phyloP scores from a whole-genome alignment of 2,888 invertebrate genomes.

The Leptogaster cylindrica region DNA sequence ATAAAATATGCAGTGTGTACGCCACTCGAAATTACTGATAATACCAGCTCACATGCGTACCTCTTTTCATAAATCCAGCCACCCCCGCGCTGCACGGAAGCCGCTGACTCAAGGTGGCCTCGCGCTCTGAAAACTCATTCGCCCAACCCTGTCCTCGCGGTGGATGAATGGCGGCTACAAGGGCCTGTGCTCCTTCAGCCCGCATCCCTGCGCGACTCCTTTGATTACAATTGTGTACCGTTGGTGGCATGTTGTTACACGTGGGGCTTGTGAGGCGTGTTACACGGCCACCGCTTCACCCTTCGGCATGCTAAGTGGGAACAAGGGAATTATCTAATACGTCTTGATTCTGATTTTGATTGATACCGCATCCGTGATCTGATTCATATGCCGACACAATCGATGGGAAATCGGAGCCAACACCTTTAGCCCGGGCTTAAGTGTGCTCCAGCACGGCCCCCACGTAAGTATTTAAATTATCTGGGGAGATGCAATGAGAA shows the following conservation, averaged over 20 bases:
- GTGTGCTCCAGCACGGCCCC: neutral
- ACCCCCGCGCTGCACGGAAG: slow-evolving; percentile 3
- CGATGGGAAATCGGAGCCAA: neutral
- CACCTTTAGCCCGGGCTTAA: neutral
- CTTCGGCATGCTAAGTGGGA: slow-evolving; percentile 5
- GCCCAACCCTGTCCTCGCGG: too few relatives aligned
- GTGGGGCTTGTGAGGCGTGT: slow-evolving; percentile 19
- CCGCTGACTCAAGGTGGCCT: slow-evolving; percentile 6
- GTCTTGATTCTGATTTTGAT: slow-evolving; percentile 13
- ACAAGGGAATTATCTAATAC: slow-evolving; percentile 18
- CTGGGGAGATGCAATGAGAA: neutral
- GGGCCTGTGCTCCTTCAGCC: neutral
- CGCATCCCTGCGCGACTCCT: too few relatives aligned
- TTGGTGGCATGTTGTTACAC: slow-evolving; percentile 21
- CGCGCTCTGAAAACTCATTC: neutral
- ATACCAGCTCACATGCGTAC: slow-evolving; percentile 41
- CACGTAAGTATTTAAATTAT: slow-evolving; percentile 26
- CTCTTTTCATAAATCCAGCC: slow-evolving; percentile 28
- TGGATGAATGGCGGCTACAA: too few relatives aligned
- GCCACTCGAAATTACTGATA: slow-evolving; percentile 40
- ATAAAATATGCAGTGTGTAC: slow-evolving; percentile 40
- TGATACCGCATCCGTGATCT: too few relatives aligned
- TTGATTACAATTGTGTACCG: too few relatives aligned
- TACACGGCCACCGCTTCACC: slow-evolving; percentile 22
- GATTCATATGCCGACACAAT: neutral